Evolutionary conservation across 2,888 invertebrate species (phyloP).

Genomic region (Drosophila algonquin): DNA sequence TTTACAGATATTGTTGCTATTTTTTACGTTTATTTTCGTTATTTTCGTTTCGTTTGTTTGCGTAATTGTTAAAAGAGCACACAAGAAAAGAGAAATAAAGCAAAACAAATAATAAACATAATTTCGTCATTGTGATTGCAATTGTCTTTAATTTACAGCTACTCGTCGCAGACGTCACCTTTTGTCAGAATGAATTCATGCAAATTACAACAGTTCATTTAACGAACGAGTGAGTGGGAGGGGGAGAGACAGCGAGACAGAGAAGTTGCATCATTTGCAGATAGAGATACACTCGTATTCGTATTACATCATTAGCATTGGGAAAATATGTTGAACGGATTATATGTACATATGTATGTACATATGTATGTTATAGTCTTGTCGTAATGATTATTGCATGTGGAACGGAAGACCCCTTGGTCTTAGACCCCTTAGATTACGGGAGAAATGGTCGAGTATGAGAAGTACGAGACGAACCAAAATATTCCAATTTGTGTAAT

Average conservation of each 20-base stretch:
- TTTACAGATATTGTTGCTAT: slow-evolving; percentile 31
- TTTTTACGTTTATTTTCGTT: slow-evolving; percentile 30
- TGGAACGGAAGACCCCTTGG: not conserved
- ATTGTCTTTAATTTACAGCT: slow-evolving; percentile 30
- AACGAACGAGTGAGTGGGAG: not conserved
- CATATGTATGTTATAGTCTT: no score
- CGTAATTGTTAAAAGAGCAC: slow-evolving; percentile 60
- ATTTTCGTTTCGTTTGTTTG: slow-evolving; percentile 55
- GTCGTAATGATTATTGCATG: not conserved
- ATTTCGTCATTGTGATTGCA: slow-evolving; percentile 59
- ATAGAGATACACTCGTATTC: not conserved
- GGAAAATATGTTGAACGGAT: not conserved
- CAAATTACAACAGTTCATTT: not conserved
- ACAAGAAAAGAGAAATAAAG: slow-evolving; percentile 16
- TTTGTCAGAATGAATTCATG: slow-evolving; percentile 36
- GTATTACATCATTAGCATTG: not conserved
- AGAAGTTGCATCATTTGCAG: not conserved
- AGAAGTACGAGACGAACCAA: no score
- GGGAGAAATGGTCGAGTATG: not conserved
- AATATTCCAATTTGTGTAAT: not conserved
- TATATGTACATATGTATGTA: no score
- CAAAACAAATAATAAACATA: slow-evolving; percentile 43
- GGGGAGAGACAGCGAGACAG: no score
- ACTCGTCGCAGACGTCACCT: slow-evolving; percentile 14
- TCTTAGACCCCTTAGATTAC: no score